phyloP scores from a whole-genome alignment of 2,888 invertebrate species.

The Diarsia brunnea region DNA sequence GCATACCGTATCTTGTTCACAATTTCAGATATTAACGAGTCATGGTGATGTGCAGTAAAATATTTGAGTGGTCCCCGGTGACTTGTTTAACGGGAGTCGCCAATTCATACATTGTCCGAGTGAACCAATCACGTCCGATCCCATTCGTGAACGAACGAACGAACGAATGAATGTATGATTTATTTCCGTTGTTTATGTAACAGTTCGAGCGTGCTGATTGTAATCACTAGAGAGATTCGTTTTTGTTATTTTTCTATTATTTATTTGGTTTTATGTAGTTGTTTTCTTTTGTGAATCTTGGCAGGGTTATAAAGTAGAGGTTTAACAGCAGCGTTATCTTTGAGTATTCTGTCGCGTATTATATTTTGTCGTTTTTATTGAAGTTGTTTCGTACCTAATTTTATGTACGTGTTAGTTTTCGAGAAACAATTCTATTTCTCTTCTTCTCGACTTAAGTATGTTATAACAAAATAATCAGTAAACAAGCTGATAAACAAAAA shows the following conservation, averaged over 20 bases:
- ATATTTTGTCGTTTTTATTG: slow-evolving; percentile 45
- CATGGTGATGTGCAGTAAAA: slow-evolving; percentile 23
- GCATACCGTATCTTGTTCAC: slow-evolving; percentile 12
- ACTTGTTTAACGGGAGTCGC: slow-evolving; percentile 40
- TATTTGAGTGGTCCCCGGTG: slow-evolving; percentile 39
- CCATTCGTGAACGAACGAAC: slow-evolving; percentile 57
- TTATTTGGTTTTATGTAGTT: slow-evolving; percentile 61
- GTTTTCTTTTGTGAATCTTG: slow-evolving; percentile 57
- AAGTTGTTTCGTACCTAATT: slow-evolving; percentile 33
- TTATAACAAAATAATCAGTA: slow-evolving; percentile 7
- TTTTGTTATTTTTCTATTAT: slow-evolving; percentile 67
- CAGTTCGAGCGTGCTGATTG: slow-evolving; percentile 64
- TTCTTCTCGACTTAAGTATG: background rate
- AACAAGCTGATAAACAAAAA: background rate
- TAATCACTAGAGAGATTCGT: slow-evolving; percentile 62
- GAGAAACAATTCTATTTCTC: background rate
- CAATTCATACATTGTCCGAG: slow-evolving; percentile 53
- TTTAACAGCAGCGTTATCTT: slow-evolving; percentile 45
- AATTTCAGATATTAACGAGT: slow-evolving; percentile 34
- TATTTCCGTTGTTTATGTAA: slow-evolving; percentile 65
- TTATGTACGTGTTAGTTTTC: slow-evolving; percentile 16
- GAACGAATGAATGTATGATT: slow-evolving; percentile 64
- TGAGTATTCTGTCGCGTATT: slow-evolving; percentile 31
- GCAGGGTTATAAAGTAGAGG: slow-evolving; percentile 47
- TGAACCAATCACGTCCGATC: slow-evolving; percentile 61